Evolutionary conservation across 2,113 vertebrate genomes (phyloP), one percentile per base, ranked within the genome.

Genomic region (Campylorhamphus procurvoides): DNA sequence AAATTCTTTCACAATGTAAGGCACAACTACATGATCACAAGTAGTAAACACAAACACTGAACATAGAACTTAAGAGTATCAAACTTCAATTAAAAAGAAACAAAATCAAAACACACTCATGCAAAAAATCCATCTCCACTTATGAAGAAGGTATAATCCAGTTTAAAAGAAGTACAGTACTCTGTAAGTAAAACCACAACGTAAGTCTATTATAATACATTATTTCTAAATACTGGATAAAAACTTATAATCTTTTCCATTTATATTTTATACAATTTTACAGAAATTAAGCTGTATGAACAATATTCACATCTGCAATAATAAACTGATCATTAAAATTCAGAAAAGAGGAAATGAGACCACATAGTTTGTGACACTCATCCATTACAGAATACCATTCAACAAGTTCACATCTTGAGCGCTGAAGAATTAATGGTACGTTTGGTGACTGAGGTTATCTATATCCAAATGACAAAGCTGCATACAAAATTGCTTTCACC

Each of bases 21-120:
- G 98, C 99, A 99, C 98, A 97, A 98, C 97, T 98, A 98, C 98
- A 98, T 97, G 96, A 98, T 97, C 97, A 98, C 98, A 97, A 97
- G 77, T 94, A 97, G 95, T 97, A 97, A 97, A 97, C 89, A 97
- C 93, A 97, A 87, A 95, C 97, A 98, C 84, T 95, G 84, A 97
- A 96, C 97, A 86, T 3, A 97, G 93, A 97, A 98, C 93, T 89
- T 89, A 95, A 95, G 93, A 88, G 78, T 89, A 94, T 63, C 58
- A 28, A 95, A 84, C 27, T 75, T 80, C 55, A 93, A 94, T 80
- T 91, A 94, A 81, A 95, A 95, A 97, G 97, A 94, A 81, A 40
- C 52, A 87, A 79, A 95, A 73, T 6, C 46, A 46, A 90, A 92
- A 69, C 55, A 97, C 85, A 95, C 78, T 93, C 98, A 98, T 98